Base-by-base conservation (phyloP, 2,888 invertebrate genomes). In the Andrena fulva region DNA sequence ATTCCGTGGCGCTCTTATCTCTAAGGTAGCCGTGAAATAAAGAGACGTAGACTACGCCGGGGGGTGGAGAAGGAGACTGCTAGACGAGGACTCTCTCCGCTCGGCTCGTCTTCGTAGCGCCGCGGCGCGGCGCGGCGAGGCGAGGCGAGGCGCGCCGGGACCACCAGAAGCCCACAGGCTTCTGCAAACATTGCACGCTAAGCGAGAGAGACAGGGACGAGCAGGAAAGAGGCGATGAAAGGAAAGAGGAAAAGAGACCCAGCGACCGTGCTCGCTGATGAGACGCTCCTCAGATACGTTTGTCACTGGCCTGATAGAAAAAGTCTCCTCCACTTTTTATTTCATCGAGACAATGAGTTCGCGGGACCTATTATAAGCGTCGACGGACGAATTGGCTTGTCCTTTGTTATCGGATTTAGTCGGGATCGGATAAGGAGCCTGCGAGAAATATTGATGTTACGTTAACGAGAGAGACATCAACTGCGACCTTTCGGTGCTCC, bases 1-100 rank as follows among this genome's bases (percentile, higher is more conserved):
- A 89, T 87, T 85, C 85, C 80, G 71, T 69, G 80, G 79, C 70
- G 82, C 77, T 90, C 88, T 90, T 89, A 90, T 90, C 90, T 89
- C 77, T 60, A 75, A 74, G 86, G 79, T 83, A 80, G 86, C 82
- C 79, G 85, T 76, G 85, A 87, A 90, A 88, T 90, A 90, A 90
- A 89, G 87, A 88, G 90, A 82, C 78, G 84, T 52, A 77, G 88
- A 76, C 76, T 77, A 62, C 16, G 72, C 66, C 42, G 16, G 3
- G 35, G 29, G 67, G 27, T 1, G 63, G 48, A 33, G 68, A 68
- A 68, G 54, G 42, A 60, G 67, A 76, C 64, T 48, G 8, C 59
- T 8, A 52, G 75, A 71, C 63, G 67, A 77, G 59, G 70, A 64
- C 42, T 60, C 60, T 60, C 60, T 63, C 59, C 69, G 35, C 59